Evolutionary conservation across 1,140 invertebrate species (phyloP), one percentile per base, ranked within the genome.

Genomic region (Euschistus heros): DNA sequence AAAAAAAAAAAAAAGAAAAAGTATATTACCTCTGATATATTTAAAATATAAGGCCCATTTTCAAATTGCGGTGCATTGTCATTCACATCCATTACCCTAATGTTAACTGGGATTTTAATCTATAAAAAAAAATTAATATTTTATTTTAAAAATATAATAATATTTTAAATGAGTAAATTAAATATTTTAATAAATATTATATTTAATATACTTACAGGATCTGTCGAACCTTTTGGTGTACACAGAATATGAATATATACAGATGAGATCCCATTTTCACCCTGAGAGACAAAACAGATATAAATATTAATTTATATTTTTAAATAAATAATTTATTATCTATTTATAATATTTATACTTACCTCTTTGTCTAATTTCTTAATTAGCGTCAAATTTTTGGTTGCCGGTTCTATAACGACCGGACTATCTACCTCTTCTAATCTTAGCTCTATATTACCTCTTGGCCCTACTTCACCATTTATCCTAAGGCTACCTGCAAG

Each of bases 11-110:
- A n/a, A n/a, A n/a, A n/a, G n/a, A n/a, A n/a, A n/a, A n/a, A n/a
- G n/a, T n/a, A n/a, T n/a, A 66, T 75, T 73, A 83, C 82, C 81
- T 94, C 92, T 0, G 88, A 91, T 63, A 94, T 85, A 70, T 91
- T 88, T 59, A 92, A 78, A 15, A 84, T 80, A 72, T 91, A 93
- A 7, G 90, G 90, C 6, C 87, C 85, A 66, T 88, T 89, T 33
- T 86, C 78, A 77, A 92, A 93, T 70, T 84, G 78, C 0, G 91
- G 91, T 7, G 88, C 86, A 77, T 94, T 94, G 75, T 95, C 92
- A 74, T 95, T 95, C 20, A 88, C 91, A 77, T 95, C 92, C 24
- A 86, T 91, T n/a, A 94, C 91, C 67, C 91, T 80, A 54, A 95
- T 88, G 71, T 91, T 91, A 24, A 94, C 86, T 13, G 92, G 92